Percentiles rank a stretch among this genome's conserved stretches.
Conservation (phyloP, 2,888 invertebrate genomes). For the Chloroclysta siterata region DNA sequence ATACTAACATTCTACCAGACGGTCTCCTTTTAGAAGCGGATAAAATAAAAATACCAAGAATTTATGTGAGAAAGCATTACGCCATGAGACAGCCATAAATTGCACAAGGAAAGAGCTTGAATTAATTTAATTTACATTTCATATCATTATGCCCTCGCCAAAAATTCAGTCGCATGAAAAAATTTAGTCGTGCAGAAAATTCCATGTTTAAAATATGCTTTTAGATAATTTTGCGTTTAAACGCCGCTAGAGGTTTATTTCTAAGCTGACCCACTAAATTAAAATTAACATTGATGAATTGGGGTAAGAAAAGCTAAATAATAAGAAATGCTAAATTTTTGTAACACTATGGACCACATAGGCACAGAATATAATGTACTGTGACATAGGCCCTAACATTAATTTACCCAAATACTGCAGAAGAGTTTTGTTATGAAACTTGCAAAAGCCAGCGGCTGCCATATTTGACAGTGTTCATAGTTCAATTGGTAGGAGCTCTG, state of each 20-base stretch:
- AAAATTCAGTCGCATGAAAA: conserved; percentile 44
- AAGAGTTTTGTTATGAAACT: too few relatives aligned
- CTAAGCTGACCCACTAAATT: conserved; percentile 11
- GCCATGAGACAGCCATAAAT: conserved; percentile 42
- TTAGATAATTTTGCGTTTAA: conserved; percentile 43
- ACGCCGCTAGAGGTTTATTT: not conserved
- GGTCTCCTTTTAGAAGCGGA: conserved; percentile 4
- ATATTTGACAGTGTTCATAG: too few relatives aligned
- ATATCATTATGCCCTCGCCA: conserved; percentile 39
- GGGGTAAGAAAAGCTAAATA: too few relatives aligned
- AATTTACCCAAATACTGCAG: too few relatives aligned
- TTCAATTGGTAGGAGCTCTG: too few relatives aligned
- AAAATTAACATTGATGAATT: not conserved
- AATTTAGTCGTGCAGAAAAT: conserved; percentile 44
- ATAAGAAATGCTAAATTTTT: not conserved
- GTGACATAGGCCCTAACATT: too few relatives aligned
- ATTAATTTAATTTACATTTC: conserved; percentile 47
- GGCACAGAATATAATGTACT: too few relatives aligned
- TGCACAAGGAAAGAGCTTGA: conserved; percentile 39
- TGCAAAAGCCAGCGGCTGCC: too few relatives aligned
- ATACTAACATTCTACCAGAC: conserved; percentile 15
- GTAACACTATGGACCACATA: too few relatives aligned
- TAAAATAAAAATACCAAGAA: conserved; percentile 34
- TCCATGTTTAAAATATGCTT: conserved; percentile 35
- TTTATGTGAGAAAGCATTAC: conserved; percentile 42